Base-by-base conservation (phyloP, 1,140 invertebrate genomes). In the Chionoecetes opilio region DNA sequence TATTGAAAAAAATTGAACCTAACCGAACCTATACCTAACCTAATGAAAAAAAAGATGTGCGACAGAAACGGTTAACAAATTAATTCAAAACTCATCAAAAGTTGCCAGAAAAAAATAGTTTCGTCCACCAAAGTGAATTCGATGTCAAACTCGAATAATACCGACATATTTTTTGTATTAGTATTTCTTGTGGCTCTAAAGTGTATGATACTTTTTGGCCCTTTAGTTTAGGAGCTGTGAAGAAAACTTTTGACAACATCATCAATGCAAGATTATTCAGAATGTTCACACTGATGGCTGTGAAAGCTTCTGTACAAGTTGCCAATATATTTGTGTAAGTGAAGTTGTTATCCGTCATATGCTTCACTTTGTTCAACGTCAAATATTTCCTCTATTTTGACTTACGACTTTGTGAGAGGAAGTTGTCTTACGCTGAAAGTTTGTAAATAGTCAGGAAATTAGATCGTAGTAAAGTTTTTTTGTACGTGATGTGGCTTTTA, bases 381-480 rank as follows among this genome's bases (percentile, higher is more conserved):
- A 75, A 75, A 75, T 75, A n/a, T 75, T 75, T 75, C 63, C 63
- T 75, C 63, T 75, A 75, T 75, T 75, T 75, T 75, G 63, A 75
- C 26, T 17, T 75, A 75, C 63, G n/a, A n/a, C n/a, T 75, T 75
- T 75, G 63, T 75, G 63, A 75, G 63, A 75, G 63, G 63, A 75
- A 75, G 21, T 75, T 21, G n/a, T 75, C 63, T 75, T 26, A 75
- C 6, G 21, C 63, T 75, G 26, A 2, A n/a, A 75, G 63, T n/a
- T 75, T 75, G 63, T 75, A 75, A 75, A 75, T 75, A 75, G 63
- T 75, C 63, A 75, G 63, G 63, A 75, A n/a, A 75, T 26, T 75
- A 75, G n/a, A 75, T n/a, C 21, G 38, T 63, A 75, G 63, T 75
- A 75, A 75, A 75, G 63, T 2, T 75, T 75, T n/a, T 46, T 75